Percentiles rank a stretch among this genome's conserved stretches.
Evolutionary conservation across 92 coral and sea anemone genomes (phyloP).

Genomic region (Nematostella vectensis): DNA sequence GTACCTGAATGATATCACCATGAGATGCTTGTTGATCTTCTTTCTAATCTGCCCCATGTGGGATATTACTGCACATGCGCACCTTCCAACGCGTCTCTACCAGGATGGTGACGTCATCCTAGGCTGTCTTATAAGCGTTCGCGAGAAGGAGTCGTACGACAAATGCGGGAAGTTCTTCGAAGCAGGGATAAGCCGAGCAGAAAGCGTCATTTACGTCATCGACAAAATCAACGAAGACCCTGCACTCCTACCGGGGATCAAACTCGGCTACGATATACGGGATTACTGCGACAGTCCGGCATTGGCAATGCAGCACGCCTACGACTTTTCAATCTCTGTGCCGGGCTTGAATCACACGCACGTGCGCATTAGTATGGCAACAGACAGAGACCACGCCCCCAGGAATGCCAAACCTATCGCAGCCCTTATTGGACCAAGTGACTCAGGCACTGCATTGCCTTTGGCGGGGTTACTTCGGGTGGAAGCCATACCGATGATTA

Average conservation of each 20-base stretch:
- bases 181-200: conserved; percentile 2
- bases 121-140: conserved; percentile 1
- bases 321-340: conserved; percentile 35
- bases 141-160: background rate
- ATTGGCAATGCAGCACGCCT: conserved; percentile 49
- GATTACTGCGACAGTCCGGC: conserved; percentile 54
- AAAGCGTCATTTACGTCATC: conserved; percentile 18
- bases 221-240: conserved; percentile 55
- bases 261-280: conserved; percentile 71
- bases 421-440: conserved; percentile 50
- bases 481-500: conserved; percentile 40
- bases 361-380: background rate
- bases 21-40: no score
- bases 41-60: no score
- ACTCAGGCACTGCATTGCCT: conserved; percentile 40
- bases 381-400: background rate
- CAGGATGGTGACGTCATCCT: conserved; percentile 1
- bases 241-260: conserved; percentile 29
- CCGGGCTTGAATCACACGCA: background rate
- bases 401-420: conserved; percentile 18
- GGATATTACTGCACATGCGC: background rate
- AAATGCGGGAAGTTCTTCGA: conserved; percentile 1
- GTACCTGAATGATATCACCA: no score
- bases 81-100: background rate
- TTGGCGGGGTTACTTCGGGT: conserved; percentile 56